phyloP scores from a whole-genome alignment of 2,113 vertebrate genomes.

The Bos javanicus region DNA sequence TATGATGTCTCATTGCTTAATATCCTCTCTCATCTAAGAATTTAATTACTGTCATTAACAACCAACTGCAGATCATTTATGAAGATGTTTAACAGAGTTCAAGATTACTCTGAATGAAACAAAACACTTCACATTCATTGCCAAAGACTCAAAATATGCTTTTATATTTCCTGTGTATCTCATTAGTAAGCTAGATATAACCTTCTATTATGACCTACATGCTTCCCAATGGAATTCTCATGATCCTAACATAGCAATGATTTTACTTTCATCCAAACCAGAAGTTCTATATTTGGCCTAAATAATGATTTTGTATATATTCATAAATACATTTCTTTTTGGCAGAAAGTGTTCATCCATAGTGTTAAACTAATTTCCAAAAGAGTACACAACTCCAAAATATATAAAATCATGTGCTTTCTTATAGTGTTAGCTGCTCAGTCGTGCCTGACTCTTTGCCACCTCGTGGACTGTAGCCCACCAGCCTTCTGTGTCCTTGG shows the following conservation, averaged over 20 bases:
- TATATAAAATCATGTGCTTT: background rate
- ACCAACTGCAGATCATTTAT: slow-evolving; percentile 37
- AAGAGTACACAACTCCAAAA: background rate
- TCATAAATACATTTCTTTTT: background rate
- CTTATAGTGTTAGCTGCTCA: background rate
- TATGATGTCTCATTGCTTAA: slow-evolving; percentile 41
- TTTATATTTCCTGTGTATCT: background rate
- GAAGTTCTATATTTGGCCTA: background rate
- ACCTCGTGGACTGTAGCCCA: background rate
- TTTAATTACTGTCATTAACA: slow-evolving; percentile 67
- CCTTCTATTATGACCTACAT: background rate
- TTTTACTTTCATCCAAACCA: background rate
- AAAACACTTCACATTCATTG: background rate
- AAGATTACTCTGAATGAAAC: slow-evolving; percentile 17
- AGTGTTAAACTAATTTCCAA: background rate
- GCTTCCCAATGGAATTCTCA: background rate
- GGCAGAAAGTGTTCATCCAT: background rate
- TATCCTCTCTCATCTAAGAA: slow-evolving; percentile 48
- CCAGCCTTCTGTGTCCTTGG: background rate
- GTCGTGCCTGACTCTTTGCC: background rate
- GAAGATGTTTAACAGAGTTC: slow-evolving; percentile 43
- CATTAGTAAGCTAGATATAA: background rate
- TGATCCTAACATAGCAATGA: background rate
- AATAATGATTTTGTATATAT: background rate
- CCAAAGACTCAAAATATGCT: background rate